Base-by-base conservation (phyloP, 2,797 vertebrate species). In the Pseudocheirus occidentalis region DNA sequence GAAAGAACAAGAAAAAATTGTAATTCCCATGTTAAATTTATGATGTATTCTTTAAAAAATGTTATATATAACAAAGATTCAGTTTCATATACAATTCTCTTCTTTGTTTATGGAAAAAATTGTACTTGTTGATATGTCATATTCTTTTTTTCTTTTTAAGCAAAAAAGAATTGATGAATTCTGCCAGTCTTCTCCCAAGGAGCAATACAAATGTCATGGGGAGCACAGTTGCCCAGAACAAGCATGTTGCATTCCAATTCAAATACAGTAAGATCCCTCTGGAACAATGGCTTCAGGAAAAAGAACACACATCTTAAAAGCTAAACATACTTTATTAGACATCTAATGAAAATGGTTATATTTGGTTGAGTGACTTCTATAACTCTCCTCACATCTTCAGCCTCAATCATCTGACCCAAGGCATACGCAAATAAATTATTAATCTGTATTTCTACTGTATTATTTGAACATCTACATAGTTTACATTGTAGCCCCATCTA, bases 111-210 rank as follows among this genome's bases (percentile, higher is more conserved):
- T n/a, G 62, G 14, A 66, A 66, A 66, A 34, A 14, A 66, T 2
- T 4, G 1, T n/a, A n/a, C 13, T 66, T 66, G 2, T 59, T 34
- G 5, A n/a, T 66, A 66, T 66, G 62, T 66, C 62, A 66, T 12
- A 31, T 56, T 56, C 21, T 52, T 24, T 58, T 28, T 58, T 56
- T 18, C n/a, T 24, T 58, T 28, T 58, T 58, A 58, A 58, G 29
- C 11, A 59, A 59, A 59, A 29, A 59, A 31, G 28, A 59, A 59
- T 31, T n/a, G 31, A 66, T 5, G 34, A 94, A 52, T 6, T 18
- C 53, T 31, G 31, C 28, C 53, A 53, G 46, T 94, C 31, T 46
- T 58, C 66, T 95, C 90, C 94, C 53, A 91, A 92, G 59, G 53
- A 90, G 50, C 28, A 31, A 73, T 14, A 40, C 2, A 13, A 27